A percentile compares a stretch with the other conserved stretches of the same genome.
These are phyloP conservation scores for Epinephelus cyanopodus DNA, from an alignment of 2,113 vertebrate genomes.

Conservation along the genomic window DNA sequence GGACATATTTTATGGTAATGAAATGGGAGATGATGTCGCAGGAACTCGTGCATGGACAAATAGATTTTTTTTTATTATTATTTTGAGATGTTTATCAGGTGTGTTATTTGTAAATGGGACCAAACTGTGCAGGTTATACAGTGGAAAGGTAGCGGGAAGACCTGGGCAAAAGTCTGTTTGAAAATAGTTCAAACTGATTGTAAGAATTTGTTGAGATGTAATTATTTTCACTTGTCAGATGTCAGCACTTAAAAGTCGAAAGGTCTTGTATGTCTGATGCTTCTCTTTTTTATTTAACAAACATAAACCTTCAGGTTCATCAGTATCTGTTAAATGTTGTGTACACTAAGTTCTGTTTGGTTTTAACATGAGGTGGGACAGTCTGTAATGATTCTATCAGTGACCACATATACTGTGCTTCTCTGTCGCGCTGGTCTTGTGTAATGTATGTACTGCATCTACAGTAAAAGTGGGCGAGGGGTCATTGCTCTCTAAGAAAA, in stretches of 20 bases:
- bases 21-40: background rate
- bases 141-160: background rate
- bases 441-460: conserved; percentile 18
- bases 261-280: background rate
- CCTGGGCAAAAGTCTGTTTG: conserved; percentile 18
- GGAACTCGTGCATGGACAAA: background rate
- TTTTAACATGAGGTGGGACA: background rate
- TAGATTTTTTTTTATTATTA: background rate
- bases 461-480: conserved; percentile 41
- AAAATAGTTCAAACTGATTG: conserved; percentile 45
- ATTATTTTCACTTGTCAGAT: conserved; percentile 12
- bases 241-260: background rate
- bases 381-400: background rate
- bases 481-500: background rate
- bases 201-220: conserved; percentile 39
- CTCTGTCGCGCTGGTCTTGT: conserved; percentile 8
- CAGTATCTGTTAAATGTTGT: conserved; percentile 1
- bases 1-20: no score
- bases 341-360: background rate
- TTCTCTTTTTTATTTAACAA: conserved; percentile 17
- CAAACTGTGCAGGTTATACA: conserved; percentile 65
- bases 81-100: background rate
- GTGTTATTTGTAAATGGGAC: conserved; percentile 35
- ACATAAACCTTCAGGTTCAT: background rate
- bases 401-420: background rate